Percentiles rank a stretch among this genome's conserved stretches.
These are phyloP conservation scores for Oikopleura vanhoeffeni DNA, from an alignment of 23 tunicate species.

Conservation along the genomic window DNA sequence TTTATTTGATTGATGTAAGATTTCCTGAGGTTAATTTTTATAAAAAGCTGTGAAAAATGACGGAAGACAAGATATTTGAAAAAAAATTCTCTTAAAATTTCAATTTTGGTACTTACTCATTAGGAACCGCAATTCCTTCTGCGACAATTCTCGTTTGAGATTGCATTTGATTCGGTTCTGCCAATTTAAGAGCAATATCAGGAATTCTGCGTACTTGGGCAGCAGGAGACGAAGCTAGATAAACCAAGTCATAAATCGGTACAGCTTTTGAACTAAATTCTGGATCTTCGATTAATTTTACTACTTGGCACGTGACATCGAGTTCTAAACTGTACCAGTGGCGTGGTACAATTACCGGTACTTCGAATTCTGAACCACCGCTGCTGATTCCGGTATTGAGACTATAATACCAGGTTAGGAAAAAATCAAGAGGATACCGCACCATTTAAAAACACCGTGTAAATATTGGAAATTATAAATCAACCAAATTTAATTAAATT, in stretches of 20 bases:
- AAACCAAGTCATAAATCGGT: slow-evolving; percentile 40
- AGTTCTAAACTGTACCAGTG: slow-evolving; percentile 3
- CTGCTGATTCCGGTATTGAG: too few species aligned
- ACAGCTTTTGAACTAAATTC: slow-evolving; percentile 20
- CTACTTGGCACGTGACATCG: background rate
- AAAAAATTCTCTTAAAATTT: too few species aligned
- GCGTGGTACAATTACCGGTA: background rate
- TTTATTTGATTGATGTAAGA: too few species aligned
- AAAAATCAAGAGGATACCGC: too few species aligned
- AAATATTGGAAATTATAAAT: too few species aligned
- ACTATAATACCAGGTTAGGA: too few species aligned
- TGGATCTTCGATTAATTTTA: slow-evolving; percentile 47
- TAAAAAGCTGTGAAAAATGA: too few species aligned
- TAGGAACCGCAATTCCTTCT: background rate
- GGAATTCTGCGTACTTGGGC: slow-evolving; percentile 38
- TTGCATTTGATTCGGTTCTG: slow-evolving; percentile 31
- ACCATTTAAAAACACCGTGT: too few species aligned
- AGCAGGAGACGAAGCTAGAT: slow-evolving; percentile 30
- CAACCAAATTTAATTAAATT: too few species aligned
- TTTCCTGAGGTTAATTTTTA: too few species aligned
- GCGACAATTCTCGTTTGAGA: background rate
- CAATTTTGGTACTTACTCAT: background rate
- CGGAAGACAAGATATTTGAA: too few species aligned
- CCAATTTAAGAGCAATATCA: slow-evolving; percentile 25
- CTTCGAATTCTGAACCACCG: too few species aligned